Percentiles rank a stretch among this genome's conserved stretches.
phyloP scores from a whole-genome alignment of 2,797 vertebrate genomes.

The Micropoecilia bifurca region DNA sequence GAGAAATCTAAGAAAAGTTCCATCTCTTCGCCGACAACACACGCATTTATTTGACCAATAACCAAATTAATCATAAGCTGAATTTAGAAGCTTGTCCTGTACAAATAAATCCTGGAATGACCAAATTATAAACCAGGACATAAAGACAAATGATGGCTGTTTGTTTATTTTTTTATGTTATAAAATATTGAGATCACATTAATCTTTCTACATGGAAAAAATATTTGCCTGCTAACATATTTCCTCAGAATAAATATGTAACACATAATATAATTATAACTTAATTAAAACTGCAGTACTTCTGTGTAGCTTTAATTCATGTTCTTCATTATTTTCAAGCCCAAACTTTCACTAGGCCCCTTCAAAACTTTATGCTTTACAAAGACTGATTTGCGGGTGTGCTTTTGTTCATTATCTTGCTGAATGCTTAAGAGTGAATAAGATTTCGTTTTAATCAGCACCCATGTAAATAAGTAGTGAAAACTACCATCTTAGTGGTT shows the following conservation, averaged over 20 bases:
- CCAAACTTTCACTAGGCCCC: neutral
- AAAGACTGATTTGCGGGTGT: neutral
- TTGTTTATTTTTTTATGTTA: neutral
- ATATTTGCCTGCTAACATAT: neutral
- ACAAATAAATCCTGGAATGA: neutral
- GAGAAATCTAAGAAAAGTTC: neutral
- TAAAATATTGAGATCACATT: neutral
- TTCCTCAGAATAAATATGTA: neutral
- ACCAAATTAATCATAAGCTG: neutral
- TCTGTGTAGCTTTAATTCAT: neutral
- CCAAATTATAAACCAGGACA: neutral
- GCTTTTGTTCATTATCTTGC: neutral
- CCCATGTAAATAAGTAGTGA: neutral
- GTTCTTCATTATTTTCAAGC: neutral
- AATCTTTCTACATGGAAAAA: neutral
- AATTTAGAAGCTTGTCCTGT: neutral
- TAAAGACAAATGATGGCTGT: neutral
- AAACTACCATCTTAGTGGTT: slow-evolving; percentile 17
- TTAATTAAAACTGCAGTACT: neutral
- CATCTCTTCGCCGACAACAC: neutral
- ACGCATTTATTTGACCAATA: neutral
- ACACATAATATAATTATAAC: neutral
- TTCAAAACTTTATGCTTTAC: neutral
- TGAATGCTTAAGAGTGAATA: neutral
- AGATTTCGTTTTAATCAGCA: neutral